Conservation (phyloP, 2,888 invertebrate species). For the Drosophila mimetica region DNA sequence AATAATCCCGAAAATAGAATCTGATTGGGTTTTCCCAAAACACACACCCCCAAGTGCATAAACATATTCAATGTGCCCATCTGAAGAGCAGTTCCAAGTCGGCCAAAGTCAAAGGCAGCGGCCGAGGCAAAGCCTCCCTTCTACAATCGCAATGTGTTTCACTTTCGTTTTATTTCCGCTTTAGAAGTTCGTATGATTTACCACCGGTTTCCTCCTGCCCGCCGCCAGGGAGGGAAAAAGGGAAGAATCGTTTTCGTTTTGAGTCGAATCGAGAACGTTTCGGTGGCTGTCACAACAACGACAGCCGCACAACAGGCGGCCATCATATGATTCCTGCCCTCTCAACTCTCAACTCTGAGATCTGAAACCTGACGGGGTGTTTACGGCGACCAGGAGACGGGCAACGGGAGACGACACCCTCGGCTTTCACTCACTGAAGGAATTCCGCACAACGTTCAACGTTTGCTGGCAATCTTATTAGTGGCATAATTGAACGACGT, state of each 20-base stretch:
- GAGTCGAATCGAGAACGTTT: slow-evolving; percentile 22
- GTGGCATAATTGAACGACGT: slow-evolving; percentile 59
- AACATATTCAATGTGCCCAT: slow-evolving; percentile 4
- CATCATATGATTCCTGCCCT: slow-evolving; percentile 55
- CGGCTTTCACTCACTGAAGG: slow-evolving; percentile 53
- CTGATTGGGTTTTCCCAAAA: background rate
- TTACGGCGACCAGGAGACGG: too few relatives aligned
- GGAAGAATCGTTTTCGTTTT: slow-evolving; percentile 6
- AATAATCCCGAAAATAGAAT: slow-evolving; percentile 3
- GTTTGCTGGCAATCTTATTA: slow-evolving; percentile 78
- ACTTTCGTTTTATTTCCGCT: slow-evolving; percentile 47
- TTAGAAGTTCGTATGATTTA: slow-evolving; percentile 47
- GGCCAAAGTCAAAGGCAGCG: background rate
- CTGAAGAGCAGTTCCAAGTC: slow-evolving; percentile 27
- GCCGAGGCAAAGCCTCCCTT: slow-evolving; percentile 9
- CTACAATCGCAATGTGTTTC: slow-evolving; percentile 34
- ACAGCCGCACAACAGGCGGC: slow-evolving; percentile 50
- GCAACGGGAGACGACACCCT: slow-evolving; percentile 50
- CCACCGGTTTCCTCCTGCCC: slow-evolving; percentile 29
- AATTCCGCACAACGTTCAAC: slow-evolving; percentile 49
- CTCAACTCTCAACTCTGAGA: slow-evolving; percentile 22
- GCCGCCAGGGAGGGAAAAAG: slow-evolving; percentile 3
- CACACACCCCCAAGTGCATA: slow-evolving; percentile 5
- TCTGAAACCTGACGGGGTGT: slow-evolving; percentile 36
- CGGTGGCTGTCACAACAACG: slow-evolving; percentile 53